Percentiles rank a stretch among this genome's conserved stretches.
Evolutionary conservation across 2,888 invertebrate species (phyloP).

Genomic region (Ichneumoninae sp.): DNA sequence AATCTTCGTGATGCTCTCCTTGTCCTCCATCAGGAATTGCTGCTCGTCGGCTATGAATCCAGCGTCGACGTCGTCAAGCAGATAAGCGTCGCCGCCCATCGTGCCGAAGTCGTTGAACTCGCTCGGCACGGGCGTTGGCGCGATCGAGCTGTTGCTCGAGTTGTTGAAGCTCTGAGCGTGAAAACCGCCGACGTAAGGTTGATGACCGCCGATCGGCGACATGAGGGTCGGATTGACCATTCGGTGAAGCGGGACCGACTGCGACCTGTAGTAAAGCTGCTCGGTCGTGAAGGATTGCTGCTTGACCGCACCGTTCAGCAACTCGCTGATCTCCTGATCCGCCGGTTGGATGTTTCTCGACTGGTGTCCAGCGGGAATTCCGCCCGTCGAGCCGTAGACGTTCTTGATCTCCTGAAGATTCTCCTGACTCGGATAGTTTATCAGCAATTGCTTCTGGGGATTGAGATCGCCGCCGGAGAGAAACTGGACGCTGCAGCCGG

Average conservation of each 20-base stretch:
- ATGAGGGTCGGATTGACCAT: constrained; percentile 84
- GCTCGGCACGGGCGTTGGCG: constrained; percentile 89
- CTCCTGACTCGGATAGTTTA: constrained; percentile 83
- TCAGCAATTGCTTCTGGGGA: constrained; percentile 80
- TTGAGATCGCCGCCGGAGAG: constrained; percentile 69
- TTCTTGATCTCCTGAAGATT: constrained; percentile 78
- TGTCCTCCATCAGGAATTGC: constrained; percentile 80
- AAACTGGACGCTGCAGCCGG: constrained; percentile 45
- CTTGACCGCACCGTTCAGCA: constrained; percentile 86
- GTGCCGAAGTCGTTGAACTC: constrained; percentile 90
- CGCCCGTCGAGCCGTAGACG: constrained; percentile 54
- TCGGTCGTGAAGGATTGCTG: constrained; percentile 81
- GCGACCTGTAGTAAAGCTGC: constrained; percentile 87
- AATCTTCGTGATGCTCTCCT: constrained; percentile 88
- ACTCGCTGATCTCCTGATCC: constrained; percentile 87
- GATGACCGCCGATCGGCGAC: constrained; percentile 79
- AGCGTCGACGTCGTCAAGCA: constrained; percentile 80
- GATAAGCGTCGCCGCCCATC: constrained; percentile 85
- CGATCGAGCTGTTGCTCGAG: constrained; percentile 87
- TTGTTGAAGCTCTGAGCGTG: constrained; percentile 76
- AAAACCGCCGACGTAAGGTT: constrained; percentile 73
- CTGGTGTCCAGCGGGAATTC: constrained; percentile 59
- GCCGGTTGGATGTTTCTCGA: constrained; percentile 72
- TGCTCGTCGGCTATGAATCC: constrained; percentile 80
- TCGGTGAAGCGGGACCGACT: constrained; percentile 91